Conservation (phyloP, 2,888 invertebrate genomes). For the Meta bourneti region DNA sequence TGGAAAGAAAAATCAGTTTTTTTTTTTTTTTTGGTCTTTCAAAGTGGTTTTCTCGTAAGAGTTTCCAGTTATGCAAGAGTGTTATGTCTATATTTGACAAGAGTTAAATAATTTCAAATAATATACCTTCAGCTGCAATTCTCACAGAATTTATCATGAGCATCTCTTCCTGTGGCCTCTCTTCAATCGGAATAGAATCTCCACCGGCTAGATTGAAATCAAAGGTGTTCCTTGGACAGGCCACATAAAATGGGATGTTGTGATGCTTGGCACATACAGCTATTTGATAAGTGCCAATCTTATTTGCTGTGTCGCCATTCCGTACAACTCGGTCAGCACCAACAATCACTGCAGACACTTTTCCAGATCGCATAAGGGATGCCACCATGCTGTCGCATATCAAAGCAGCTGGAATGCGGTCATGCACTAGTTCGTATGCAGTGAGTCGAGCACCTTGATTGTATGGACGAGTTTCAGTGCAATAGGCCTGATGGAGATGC, state of each 20-base stretch:
- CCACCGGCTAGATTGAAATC: constrained; percentile 90
- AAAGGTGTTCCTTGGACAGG: constrained; percentile 94
- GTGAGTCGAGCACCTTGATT: constrained; percentile 98
- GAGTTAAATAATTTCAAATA: constrained; percentile 2
- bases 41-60: too few species aligned
- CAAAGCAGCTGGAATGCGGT: constrained; percentile 93
- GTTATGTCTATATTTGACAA: too few species aligned
- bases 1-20: too few species aligned
- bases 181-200: constrained; percentile 94
- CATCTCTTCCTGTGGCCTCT: constrained; percentile 94
- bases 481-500: constrained; percentile 90
- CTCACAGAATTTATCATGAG: constrained; percentile 91
- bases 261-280: constrained; percentile 95
- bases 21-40: too few species aligned
- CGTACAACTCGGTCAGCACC: constrained; percentile 97
- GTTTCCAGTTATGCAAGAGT: too few species aligned
- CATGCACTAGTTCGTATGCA: constrained; percentile 95
- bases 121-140: constrained; percentile 91
- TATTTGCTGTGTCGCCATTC: constrained; percentile 99
- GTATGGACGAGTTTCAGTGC: constrained; percentile 98
- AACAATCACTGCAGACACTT: constrained; percentile 95
- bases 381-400: constrained; percentile 98
- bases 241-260: constrained; percentile 95
- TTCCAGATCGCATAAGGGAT: constrained; percentile 90
- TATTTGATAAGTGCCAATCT: constrained; percentile 96